These are phyloP conservation scores for Amiota communis DNA, from an alignment of 2,888 invertebrate genomes.

Conservation along the genomic window DNA sequence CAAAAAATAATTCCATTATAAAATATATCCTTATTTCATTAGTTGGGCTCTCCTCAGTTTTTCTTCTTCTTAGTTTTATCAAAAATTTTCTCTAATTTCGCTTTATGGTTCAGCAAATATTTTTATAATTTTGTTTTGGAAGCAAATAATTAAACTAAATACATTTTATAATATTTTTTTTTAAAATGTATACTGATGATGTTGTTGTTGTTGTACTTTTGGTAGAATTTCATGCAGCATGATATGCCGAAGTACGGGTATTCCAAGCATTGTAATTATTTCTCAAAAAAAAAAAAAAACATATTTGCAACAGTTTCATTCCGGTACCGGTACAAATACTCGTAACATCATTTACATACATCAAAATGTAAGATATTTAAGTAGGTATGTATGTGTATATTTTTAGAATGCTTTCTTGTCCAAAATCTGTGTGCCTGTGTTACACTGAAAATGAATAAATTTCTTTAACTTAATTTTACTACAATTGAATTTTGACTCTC, in stretches of 20 bases:
- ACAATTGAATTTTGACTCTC: too few relatives aligned
- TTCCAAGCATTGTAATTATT: conserved; percentile 49
- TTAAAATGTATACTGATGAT: conserved; percentile 42
- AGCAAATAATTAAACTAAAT: background rate
- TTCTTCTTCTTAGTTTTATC: too few relatives aligned
- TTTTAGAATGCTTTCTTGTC: too few relatives aligned
- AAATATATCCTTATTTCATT: too few relatives aligned
- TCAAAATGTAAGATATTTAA: too few relatives aligned
- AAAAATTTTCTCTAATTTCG: too few relatives aligned
- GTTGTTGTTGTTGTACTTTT: conserved; percentile 53
- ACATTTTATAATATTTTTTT: background rate
- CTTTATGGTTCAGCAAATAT: background rate
- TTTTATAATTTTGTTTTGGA: background rate
- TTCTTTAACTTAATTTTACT: background rate
- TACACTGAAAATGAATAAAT: background rate
- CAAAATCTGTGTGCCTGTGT: too few relatives aligned
- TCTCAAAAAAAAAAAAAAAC: background rate
- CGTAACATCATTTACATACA: too few relatives aligned
- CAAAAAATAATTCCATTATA: too few relatives aligned
- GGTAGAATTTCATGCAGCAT: conserved; percentile 62
- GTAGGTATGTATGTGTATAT: background rate
- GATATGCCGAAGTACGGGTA: conserved; percentile 54
- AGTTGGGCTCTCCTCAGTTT: too few relatives aligned
- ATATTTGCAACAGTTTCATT: background rate
- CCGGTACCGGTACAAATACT: too few relatives aligned